Base-by-base conservation (phyloP, 1,140 invertebrate genomes). In the Pseudomyrmex flavicornis region DNA sequence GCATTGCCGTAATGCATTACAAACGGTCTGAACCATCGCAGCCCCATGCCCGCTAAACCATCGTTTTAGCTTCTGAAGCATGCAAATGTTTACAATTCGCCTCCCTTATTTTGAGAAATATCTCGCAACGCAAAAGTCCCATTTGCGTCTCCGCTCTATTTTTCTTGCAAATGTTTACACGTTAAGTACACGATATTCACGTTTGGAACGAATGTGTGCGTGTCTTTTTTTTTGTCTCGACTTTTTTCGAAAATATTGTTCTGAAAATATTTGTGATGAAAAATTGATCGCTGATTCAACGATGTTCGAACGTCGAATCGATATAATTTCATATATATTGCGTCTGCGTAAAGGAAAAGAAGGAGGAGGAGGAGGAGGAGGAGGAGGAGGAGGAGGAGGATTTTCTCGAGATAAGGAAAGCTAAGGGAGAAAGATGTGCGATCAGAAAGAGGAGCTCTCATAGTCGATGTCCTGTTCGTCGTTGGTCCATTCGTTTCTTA, bases 401-500 rank as follows among this genome's bases (percentile, higher is more conserved):
- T 50, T 48, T 54, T 20, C 0, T 66, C 7, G 2, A 68, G 52
- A 50, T 80, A 17, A 22, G 17, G 46, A 2, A 63, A 5, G 4
- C 20, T 35, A 52, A 69, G 48, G 17, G 7, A 12, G 10, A 50
- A 61, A 75, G 44, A 10, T 22, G 63, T 26, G 9, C 52, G 44
- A 79, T 87, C 17, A 70, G 61, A 83, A 58, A 69, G 10, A 56
- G n/a, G 22, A 2, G 48, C 26, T 46, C 17, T 75, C 52, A 26
- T 56, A 63, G 50, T 22, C 80, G 70, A 46, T 58, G 73, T 62
- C 63, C 68, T 74, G 44, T 61, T 62, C 65, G 66, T 86, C 54
- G 62, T 84, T 62, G 75, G 70, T 61, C 68, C 62, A 61, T 61
- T 82, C 69, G 69, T 87, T 35, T 85, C 69, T 74, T 83, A 88